Evolutionary conservation across 1,140 invertebrate genomes (phyloP).

Genomic region (Manduca sexta): DNA sequence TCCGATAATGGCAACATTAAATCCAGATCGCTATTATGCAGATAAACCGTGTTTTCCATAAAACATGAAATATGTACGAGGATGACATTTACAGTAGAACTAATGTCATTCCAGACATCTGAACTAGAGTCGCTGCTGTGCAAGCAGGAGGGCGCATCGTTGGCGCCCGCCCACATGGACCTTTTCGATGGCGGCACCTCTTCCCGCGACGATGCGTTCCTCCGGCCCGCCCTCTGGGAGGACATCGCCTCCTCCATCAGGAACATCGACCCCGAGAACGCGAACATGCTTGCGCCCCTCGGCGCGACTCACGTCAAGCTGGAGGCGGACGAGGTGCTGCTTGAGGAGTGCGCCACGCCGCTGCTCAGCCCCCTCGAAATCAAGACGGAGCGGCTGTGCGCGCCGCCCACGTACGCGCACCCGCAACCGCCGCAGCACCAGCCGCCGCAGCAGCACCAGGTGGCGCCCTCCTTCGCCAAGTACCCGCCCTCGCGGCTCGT

Average conservation of each 20-base stretch:
- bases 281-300: conserved; percentile 84
- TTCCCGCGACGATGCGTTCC: conserved; percentile 85
- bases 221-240: conserved; percentile 88
- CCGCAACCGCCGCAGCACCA: conserved; percentile 58
- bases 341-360: conserved; percentile 74
- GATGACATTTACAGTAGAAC: neutral
- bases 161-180: conserved; percentile 65
- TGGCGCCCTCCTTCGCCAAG: conserved; percentile 50
- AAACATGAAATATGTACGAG: too few species aligned
- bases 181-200: conserved; percentile 65
- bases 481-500: conserved; percentile 74
- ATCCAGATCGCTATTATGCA: too few species aligned
- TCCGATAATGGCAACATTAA: too few species aligned
- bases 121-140: conserved; percentile 70
- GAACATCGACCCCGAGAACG: conserved; percentile 90
- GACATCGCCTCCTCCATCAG: conserved; percentile 91
- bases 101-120: conserved; percentile 56
- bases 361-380: conserved; percentile 83
- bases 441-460: conserved; percentile 48
- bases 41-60: too few species aligned
- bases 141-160: conserved; percentile 64
- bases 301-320: conserved; percentile 80
- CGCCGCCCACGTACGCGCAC: conserved; percentile 62
- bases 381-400: conserved; percentile 78
- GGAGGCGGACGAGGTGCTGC: conserved; percentile 79